Conservation (phyloP, 2,113 vertebrate species). For the Planiliza haematocheilus region DNA sequence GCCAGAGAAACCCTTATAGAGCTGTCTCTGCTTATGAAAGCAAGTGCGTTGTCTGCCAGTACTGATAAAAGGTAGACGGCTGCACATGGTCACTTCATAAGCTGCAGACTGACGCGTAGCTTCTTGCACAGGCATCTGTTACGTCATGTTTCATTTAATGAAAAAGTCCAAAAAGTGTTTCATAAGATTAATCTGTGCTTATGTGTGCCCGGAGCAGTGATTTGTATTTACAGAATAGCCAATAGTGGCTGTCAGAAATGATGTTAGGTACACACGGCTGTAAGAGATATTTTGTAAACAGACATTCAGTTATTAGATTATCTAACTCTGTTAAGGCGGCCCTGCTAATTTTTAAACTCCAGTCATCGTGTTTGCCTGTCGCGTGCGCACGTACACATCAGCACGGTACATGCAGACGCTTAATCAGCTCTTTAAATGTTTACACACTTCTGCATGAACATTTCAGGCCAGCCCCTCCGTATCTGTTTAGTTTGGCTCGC, state of each 20-base stretch:
- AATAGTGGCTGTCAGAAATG: conserved; percentile 48
- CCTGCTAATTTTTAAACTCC: neutral
- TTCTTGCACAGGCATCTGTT: neutral
- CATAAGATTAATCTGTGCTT: neutral
- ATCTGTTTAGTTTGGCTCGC: conserved; percentile 30
- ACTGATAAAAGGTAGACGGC: conserved; percentile 18
- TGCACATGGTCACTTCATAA: neutral
- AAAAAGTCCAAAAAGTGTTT: conserved; percentile 21
- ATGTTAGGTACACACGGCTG: conserved; percentile 45
- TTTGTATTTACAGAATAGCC: conserved; percentile 41
- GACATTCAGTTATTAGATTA: conserved; percentile 8
- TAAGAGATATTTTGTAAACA: conserved; percentile 58
- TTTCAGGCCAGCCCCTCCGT: conserved; percentile 14
- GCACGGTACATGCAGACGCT: neutral
- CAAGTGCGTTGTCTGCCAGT: conserved; percentile 2
- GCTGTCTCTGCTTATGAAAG: conserved; percentile 26
- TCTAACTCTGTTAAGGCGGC: neutral
- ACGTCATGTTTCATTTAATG: neutral
- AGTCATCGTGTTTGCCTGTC: neutral
- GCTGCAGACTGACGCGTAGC: neutral
- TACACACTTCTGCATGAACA: neutral
- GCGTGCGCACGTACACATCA: neutral
- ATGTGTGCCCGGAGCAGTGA: neutral
- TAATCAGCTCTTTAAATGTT: conserved; percentile 34
- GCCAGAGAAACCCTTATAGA: neutral